phyloP scores from a whole-genome alignment of 2,888 invertebrate genomes.

The Epistrophe grossulariae region DNA sequence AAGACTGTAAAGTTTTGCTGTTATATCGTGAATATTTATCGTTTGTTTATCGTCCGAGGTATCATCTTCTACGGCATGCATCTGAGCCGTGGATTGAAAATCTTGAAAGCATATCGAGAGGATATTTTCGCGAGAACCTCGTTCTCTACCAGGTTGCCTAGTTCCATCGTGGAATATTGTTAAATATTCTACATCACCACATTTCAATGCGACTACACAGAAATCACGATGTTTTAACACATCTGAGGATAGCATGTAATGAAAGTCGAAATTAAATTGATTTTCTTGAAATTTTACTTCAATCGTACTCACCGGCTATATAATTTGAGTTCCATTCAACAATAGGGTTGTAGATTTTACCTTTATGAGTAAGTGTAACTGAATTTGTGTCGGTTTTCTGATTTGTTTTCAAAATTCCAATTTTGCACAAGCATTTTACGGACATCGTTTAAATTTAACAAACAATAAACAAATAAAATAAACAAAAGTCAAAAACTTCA shows the following conservation, averaged over 20 bases:
- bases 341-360: constrained; percentile 28
- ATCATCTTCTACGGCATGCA: not conserved
- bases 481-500: not conserved
- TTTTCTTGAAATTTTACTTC: not conserved
- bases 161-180: constrained; percentile 66
- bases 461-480: constrained; percentile 55
- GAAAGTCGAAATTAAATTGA: not conserved
- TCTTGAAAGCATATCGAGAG: constrained; percentile 58
- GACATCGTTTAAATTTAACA: too few species aligned
- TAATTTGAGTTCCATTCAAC: constrained; percentile 34
- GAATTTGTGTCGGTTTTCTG: constrained; percentile 3
- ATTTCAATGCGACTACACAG: constrained; percentile 54
- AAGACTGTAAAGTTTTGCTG: constrained; percentile 79
- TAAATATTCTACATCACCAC: constrained; percentile 47
- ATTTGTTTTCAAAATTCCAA: constrained; percentile 47
- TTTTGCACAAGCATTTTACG: constrained; percentile 65
- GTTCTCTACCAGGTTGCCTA: not conserved
- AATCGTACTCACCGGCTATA: constrained; percentile 36
- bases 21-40: constrained; percentile 79
- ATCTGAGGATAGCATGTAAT: constrained; percentile 3
- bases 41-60: not conserved
- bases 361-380: constrained; percentile 40
- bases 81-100: not conserved
- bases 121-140: constrained; percentile 24
- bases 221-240: constrained; percentile 54